Conservation (phyloP, 2,113 vertebrate genomes). For the Tetrao urogallus region DNA sequence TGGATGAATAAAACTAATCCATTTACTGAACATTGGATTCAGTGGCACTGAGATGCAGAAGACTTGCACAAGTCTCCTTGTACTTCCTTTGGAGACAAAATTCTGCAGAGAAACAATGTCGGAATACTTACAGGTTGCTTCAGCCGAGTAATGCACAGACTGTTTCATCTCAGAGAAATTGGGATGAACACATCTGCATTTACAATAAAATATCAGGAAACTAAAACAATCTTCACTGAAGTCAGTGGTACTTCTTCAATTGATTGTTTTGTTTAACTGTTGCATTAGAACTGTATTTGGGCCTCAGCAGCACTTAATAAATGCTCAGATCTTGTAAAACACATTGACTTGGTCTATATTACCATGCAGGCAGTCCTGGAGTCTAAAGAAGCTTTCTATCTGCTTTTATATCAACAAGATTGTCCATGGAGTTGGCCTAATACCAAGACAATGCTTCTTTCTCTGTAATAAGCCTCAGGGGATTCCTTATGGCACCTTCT, state of each 20-base stretch:
- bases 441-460: not conserved
- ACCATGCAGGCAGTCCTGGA: not conserved
- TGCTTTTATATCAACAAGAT: not conserved
- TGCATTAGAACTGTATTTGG: not conserved
- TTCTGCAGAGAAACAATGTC: not conserved
- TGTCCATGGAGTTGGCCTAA: not conserved
- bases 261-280: constrained; percentile 22
- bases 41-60: not conserved
- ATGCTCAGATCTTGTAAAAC: not conserved
- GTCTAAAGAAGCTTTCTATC: not conserved
- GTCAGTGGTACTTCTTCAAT: not conserved
- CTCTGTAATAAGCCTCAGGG: not conserved
- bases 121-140: not conserved
- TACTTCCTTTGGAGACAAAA: not conserved
- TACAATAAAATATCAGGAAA: not conserved
- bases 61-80: not conserved
- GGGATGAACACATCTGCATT: not conserved
- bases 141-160: not conserved
- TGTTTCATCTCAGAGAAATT: not conserved
- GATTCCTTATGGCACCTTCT: not conserved
- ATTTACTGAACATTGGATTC: not conserved
- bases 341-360: not conserved
- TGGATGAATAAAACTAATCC: not conserved
- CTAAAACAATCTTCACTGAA: not conserved
- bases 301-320: constrained; percentile 28